phyloP scores from a whole-genome alignment of 2,888 invertebrate genomes.

The Erannis defoliaria region DNA sequence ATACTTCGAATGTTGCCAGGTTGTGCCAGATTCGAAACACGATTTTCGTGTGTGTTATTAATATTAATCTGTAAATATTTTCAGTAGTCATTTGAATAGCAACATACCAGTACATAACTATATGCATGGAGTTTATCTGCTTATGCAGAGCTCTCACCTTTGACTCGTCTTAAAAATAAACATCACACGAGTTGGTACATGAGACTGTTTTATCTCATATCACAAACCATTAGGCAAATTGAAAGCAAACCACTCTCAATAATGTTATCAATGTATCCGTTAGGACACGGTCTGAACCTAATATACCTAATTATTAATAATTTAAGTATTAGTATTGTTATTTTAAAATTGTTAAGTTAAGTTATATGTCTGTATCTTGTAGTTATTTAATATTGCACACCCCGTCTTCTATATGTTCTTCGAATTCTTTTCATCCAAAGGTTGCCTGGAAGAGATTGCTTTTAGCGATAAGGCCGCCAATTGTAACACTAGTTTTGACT shows the following conservation, averaged over 20 bases:
- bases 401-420: too few relatives aligned
- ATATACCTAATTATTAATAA: too few relatives aligned
- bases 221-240: slow-evolving; percentile 23
- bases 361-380: too few relatives aligned
- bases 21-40: too few relatives aligned
- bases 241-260: slow-evolving; percentile 14
- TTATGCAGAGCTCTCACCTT: slow-evolving; percentile 28
- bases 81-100: background rate
- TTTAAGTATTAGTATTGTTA: too few relatives aligned
- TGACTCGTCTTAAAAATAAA: slow-evolving; percentile 33
- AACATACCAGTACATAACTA: background rate
- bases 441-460: too few relatives aligned
- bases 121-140: slow-evolving; percentile 16
- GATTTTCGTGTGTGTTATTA: background rate
- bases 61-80: background rate
- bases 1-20: too few relatives aligned
- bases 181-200: slow-evolving; percentile 9
- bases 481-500: too few relatives aligned
- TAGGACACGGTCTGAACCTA: background rate
- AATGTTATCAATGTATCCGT: slow-evolving; percentile 3
- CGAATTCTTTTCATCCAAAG: too few relatives aligned
- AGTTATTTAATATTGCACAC: too few relatives aligned
- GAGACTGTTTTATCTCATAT: slow-evolving; percentile 26
- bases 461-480: too few relatives aligned
- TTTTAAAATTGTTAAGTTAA: too few relatives aligned